Base-by-base conservation (phyloP, 2,113 vertebrate genomes). In the Tylochromis polylepis region DNA sequence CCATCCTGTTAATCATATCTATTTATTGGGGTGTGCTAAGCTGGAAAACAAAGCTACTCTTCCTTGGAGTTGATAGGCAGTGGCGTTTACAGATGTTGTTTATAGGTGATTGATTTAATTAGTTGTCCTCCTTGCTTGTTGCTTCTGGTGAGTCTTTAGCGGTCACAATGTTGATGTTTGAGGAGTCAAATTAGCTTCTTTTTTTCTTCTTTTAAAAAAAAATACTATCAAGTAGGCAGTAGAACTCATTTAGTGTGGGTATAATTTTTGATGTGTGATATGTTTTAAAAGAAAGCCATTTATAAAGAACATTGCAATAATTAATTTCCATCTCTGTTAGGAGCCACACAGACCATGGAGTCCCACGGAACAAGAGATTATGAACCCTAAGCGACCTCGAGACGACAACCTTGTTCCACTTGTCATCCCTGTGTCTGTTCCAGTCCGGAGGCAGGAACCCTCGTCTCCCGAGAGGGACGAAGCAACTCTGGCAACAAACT, bases 341-440 rank as follows among this genome's bases (percentile, higher is more conserved):
- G 96, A 97, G 24, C 89, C 95, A 3, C 95, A 90, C 91, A 87
- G 95, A 38, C 93, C 95, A 5, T 97, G 96, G 96, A 96, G 94
- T 83, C 95, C 96, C 20, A 4, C 92, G 0, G 91, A 94, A 2
- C 15, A 90, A 0, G 95, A 94, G 18, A 82, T 79, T 1, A 82
- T 90, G 16, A 92, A 79, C 24, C 49, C 95, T 46, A 99, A 98
- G 94, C 96, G 96, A 77, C 77, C 94, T 1, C 95, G 97, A 24
- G 98, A 98, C 34, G 98, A 99, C 82, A 97, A 95, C 79, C 96
- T 99, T 3, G 88, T 97, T 15, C 99, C 99, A 3, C 97, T 99
- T 51, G 97, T 99, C 90, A 99, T 99, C 94, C 99, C 99, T 0
- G 99, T 99, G 53, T 99, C 99, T 2, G 99, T 99, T 70, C 99